phyloP scores from a whole-genome alignment of 2,888 invertebrate genomes.

The Tetropium fuscum region DNA sequence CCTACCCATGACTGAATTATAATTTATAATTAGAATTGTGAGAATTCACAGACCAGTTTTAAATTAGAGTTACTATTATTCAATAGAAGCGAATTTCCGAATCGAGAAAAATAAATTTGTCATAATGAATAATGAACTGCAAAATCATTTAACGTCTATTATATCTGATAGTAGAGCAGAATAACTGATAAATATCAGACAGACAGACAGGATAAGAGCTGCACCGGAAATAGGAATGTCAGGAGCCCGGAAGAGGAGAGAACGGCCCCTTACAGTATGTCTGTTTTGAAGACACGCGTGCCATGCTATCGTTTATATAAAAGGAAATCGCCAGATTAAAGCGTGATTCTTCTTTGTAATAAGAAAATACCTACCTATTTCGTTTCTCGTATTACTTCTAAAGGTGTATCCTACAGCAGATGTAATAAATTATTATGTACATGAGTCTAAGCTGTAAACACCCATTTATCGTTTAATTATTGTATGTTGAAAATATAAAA shows the following conservation, averaged over 20 bases:
- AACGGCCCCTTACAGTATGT: slow-evolving; percentile 51
- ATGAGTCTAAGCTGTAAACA: no score
- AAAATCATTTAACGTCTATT: slow-evolving; percentile 3
- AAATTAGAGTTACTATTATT: no score
- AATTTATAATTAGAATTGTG: no score
- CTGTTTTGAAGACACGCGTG: slow-evolving; percentile 54
- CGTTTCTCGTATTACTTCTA: slow-evolving; percentile 26
- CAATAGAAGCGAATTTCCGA: no score
- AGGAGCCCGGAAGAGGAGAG: slow-evolving; percentile 59
- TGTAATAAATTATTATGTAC: slow-evolving; percentile 29
- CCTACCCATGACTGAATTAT: no score
- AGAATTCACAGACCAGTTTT: no score
- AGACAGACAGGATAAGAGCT: slow-evolving; percentile 54
- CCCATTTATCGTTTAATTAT: no score
- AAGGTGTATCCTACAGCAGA: slow-evolving; percentile 41
- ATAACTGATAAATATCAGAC: slow-evolving; percentile 40
- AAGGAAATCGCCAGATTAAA: slow-evolving; percentile 49
- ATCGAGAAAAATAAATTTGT: slow-evolving; percentile 1
- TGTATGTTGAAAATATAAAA: no score
- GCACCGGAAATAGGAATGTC: slow-evolving; percentile 61
- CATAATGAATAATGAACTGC: slow-evolving; percentile 19
- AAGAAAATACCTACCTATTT: slow-evolving; percentile 38
- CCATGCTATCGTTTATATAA: slow-evolving; percentile 51
- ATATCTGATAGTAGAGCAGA: slow-evolving; percentile 21
- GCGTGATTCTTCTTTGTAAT: slow-evolving; percentile 42